Conservation (phyloP, 2,888 invertebrate species). For the Reticulitermes lucifugus region DNA sequence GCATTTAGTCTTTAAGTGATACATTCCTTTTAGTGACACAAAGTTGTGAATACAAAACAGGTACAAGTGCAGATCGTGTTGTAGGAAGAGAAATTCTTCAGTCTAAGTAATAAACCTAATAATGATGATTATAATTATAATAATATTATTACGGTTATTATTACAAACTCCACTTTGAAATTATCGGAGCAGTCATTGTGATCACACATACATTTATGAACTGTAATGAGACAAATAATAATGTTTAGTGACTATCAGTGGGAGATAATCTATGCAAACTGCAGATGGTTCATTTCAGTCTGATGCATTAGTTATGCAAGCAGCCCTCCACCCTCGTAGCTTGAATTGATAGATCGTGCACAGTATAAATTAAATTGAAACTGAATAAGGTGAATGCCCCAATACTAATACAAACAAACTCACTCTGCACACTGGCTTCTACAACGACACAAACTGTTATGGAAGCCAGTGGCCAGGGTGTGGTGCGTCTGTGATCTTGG, state of each 20-base stretch:
- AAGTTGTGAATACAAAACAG: constrained; percentile 45
- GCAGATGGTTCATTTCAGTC: constrained; percentile 44
- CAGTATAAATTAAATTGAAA: constrained; percentile 19
- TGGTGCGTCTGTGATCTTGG: constrained; percentile 38
- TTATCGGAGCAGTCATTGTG: constrained; percentile 51
- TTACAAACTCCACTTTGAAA: constrained; percentile 48
- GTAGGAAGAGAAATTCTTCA: constrained; percentile 48
- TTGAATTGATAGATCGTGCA: constrained; percentile 39
- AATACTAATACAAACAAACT: neutral
- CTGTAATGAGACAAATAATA: constrained; percentile 51
- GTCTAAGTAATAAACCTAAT: constrained; percentile 29
- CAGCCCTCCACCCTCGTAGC: constrained; percentile 40
- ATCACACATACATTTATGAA: constrained; percentile 49
- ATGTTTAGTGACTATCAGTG: constrained; percentile 46
- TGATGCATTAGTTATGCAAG: constrained; percentile 40
- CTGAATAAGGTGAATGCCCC: neutral
- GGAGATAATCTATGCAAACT: constrained; percentile 36
- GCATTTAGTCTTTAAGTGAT: constrained; percentile 52
- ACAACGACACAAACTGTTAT: neutral
- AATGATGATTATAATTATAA: neutral
- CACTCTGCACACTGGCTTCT: neutral
- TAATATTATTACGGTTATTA: constrained; percentile 24
- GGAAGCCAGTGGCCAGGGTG: constrained; percentile 34
- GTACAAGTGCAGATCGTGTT: constrained; percentile 50
- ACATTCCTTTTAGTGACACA: constrained; percentile 52